These are phyloP conservation scores for Macrosoma leucophasiata DNA, from an alignment of 2,888 invertebrate genomes.

Conservation along the genomic window DNA sequence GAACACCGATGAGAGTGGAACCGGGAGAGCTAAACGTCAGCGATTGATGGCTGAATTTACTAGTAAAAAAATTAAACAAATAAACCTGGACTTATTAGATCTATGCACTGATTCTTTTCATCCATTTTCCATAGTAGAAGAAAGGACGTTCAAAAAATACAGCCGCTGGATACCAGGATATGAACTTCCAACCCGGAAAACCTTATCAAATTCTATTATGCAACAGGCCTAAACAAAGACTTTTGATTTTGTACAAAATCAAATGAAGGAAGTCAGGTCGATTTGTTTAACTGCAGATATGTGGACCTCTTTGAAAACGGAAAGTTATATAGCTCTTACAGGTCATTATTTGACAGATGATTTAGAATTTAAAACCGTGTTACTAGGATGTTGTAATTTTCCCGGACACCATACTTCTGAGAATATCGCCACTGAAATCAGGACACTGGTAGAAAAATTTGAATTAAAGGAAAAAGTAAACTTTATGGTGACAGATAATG, in stretches of 20 bases:
- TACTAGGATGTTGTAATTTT: neutral
- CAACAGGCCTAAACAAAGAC: neutral
- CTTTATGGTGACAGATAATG: neutral
- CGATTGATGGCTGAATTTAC: too few relatives aligned
- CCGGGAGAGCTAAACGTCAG: too few relatives aligned
- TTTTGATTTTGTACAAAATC: neutral
- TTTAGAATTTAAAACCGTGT: neutral
- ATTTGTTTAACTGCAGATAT: neutral
- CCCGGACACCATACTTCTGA: neutral
- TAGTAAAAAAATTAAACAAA: too few relatives aligned
- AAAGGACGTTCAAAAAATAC: neutral
- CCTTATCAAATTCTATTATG: neutral
- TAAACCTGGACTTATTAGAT: too few relatives aligned
- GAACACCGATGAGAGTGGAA: too few relatives aligned
- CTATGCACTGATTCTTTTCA: slow-evolving; percentile 12
- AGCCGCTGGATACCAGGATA: neutral
- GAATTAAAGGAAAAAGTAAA: neutral
- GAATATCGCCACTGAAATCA: too few relatives aligned
- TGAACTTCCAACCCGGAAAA: neutral
- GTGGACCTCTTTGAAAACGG: neutral
- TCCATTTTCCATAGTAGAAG: neutral
- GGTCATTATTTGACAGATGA: neutral
- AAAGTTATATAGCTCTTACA: neutral
- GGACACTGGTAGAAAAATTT: neutral
- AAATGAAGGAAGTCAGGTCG: neutral